phyloP scores from a whole-genome alignment of 2,113 vertebrate species.

The Zapornia atra region DNA sequence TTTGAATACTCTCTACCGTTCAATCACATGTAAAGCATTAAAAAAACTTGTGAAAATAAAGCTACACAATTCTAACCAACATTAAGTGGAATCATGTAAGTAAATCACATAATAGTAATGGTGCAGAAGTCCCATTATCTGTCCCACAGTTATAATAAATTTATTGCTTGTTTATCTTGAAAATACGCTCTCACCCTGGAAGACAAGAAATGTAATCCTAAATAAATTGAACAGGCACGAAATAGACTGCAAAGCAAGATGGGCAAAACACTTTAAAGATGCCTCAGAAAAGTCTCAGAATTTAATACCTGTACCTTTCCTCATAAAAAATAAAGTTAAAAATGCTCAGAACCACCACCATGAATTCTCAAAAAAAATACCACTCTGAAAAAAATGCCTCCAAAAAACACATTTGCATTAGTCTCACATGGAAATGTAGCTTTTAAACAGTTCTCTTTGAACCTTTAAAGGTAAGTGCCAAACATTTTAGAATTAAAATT shows the following conservation, averaged over 20 bases:
- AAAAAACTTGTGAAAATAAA: background rate
- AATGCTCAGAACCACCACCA: accelerated
- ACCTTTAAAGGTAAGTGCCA: background rate
- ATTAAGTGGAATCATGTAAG: background rate
- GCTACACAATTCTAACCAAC: background rate
- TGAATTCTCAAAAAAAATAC: background rate
- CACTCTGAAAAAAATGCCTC: background rate
- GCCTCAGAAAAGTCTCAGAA: background rate
- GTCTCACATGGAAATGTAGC: background rate
- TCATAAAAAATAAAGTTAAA: background rate
- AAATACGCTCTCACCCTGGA: background rate
- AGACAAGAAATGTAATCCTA: background rate
- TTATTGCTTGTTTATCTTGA: background rate
- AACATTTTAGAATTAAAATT: background rate
- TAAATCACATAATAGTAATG: background rate
- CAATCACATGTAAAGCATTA: background rate
- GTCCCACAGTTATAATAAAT: background rate
- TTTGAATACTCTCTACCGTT: background rate
- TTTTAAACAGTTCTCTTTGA: background rate
- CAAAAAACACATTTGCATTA: background rate
- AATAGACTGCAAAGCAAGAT: background rate
- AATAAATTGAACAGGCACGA: background rate
- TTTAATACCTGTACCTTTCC: background rate
- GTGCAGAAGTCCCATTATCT: background rate
- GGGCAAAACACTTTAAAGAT: background rate